phyloP scores from a whole-genome alignment of 92 coral and sea anemone species.

The Phymanthus crucifer region DNA sequence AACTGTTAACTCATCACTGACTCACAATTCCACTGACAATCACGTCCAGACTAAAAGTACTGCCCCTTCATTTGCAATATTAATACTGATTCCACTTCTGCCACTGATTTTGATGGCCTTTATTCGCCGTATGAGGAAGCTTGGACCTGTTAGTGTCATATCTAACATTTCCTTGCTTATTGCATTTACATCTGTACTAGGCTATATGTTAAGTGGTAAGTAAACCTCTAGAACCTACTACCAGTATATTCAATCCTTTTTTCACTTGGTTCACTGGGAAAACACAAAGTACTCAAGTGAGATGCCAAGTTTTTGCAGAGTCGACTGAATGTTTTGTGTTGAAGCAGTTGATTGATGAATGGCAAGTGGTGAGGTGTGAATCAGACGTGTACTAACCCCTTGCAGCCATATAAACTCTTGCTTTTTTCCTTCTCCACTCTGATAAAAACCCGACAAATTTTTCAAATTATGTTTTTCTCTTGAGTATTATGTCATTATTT shows the following conservation, averaged over 20 bases:
- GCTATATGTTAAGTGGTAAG: conserved; percentile 87
- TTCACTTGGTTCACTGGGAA: neutral
- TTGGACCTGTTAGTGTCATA: conserved; percentile 81
- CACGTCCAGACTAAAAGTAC: conserved; percentile 14
- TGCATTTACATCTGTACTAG: conserved; percentile 71
- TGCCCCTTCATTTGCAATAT: conserved; percentile 62
- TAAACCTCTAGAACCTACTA: neutral
- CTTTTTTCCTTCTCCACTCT: too few species aligned
- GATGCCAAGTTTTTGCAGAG: too few species aligned
- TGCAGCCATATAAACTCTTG: too few species aligned
- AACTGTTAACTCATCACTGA: neutral
- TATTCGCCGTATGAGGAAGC: conserved; percentile 70
- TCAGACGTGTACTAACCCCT: too few species aligned
- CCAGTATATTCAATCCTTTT: neutral
- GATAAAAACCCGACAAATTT: too few species aligned
- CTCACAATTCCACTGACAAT: conserved; percentile 9
- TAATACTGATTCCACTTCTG: conserved; percentile 63
- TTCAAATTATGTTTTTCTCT: too few species aligned
- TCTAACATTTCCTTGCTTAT: conserved; percentile 71
- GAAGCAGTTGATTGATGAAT: too few species aligned
- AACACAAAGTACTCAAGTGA: too few species aligned
- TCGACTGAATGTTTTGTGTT: too few species aligned
- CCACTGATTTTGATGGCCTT: conserved; percentile 78
- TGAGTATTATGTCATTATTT: too few species aligned
- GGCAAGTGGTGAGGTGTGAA: too few species aligned